Base-by-base conservation (phyloP, 2,113 vertebrate genomes). In the Sinocyclocheilus maitianheensis region DNA sequence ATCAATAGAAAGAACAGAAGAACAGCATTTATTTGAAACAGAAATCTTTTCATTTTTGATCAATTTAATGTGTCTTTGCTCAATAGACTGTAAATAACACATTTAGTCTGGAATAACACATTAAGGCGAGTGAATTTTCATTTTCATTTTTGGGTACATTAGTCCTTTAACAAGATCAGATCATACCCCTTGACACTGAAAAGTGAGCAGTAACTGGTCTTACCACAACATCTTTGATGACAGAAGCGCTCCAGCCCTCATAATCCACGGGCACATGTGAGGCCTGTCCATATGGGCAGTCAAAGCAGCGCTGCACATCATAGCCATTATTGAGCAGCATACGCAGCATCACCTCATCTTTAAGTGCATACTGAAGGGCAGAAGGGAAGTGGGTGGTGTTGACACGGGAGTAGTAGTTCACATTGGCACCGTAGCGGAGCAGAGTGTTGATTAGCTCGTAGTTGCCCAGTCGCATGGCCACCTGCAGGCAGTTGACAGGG, bases 221-320 rank as follows among this genome's bases (percentile, higher is more conserved):
- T 82, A 97, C 97, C 97, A 96, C 96, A 74, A 96, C 97, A 87
- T 99, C 98, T 92, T 96, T 97, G 92, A 98, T 98, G n/a, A 97
- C 93, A 0, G 97, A 94, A 0, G 95, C 91, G 1, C 95, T 97
- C 98, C 98, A 99, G 58, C 97, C 96, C 24, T 96, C 95, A 9
- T 94, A 96, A 86, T 93, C 91, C 0, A 90, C 90, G 2, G 82
- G 88, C 5, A 89, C 71, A 83, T 97, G 97, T 1, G 90, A 91
- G 10, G 82, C 91, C 48, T 93, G 91, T 5, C 96, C 96, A 16
- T 94, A 94, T 1, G 92, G 96, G 93, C 98, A 99, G 72, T 99
- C 96, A 48, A 99, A 99, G 91, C 98, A 99, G 67, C 96, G 94
- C 26, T 95, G 92, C 7, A 96, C 96, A 12, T 99, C 95, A 2